Evolutionary conservation across 1,140 invertebrate genomes (phyloP).

Genomic region (Monomorium pharaonis): DNA sequence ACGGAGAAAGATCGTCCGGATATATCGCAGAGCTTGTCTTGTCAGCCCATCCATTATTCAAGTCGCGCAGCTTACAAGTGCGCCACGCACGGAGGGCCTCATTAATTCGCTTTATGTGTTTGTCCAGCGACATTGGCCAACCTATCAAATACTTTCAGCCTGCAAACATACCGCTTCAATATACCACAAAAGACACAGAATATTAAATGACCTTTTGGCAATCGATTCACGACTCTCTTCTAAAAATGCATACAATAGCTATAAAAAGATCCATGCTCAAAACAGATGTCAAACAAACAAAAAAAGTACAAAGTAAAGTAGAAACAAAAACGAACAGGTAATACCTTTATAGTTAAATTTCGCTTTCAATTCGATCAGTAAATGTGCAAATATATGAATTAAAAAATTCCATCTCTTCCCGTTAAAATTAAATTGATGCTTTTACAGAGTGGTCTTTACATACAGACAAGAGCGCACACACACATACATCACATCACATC

Average conservation of each 20-base stretch:
- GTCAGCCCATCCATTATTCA: constrained; percentile 77
- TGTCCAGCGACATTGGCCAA: constrained; percentile 59
- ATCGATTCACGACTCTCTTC: background rate
- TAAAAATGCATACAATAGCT: background rate
- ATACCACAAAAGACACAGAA: constrained; percentile 9
- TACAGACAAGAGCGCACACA: too few relatives aligned
- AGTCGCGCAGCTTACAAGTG: constrained; percentile 71
- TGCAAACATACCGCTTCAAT: constrained; percentile 3
- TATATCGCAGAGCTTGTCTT: constrained; percentile 70
- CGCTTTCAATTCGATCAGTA: background rate
- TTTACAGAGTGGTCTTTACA: background rate
- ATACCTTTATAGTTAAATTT: background rate
- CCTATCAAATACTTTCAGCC: constrained; percentile 44
- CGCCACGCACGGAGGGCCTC: constrained; percentile 66
- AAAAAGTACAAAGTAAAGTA: background rate
- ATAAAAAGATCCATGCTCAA: background rate
- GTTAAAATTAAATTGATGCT: background rate
- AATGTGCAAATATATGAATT: background rate
- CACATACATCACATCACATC: too few relatives aligned
- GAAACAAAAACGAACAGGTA: background rate
- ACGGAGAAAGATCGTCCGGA: constrained; percentile 58
- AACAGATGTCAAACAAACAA: background rate
- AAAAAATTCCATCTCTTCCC: background rate
- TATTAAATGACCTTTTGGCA: constrained; percentile 24
- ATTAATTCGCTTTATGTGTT: constrained; percentile 77